A percentile compares a stretch with the other conserved stretches of the same genome.
phyloP scores from a whole-genome alignment of 2,888 invertebrate species.

The Yponomeuta cagnagella region DNA sequence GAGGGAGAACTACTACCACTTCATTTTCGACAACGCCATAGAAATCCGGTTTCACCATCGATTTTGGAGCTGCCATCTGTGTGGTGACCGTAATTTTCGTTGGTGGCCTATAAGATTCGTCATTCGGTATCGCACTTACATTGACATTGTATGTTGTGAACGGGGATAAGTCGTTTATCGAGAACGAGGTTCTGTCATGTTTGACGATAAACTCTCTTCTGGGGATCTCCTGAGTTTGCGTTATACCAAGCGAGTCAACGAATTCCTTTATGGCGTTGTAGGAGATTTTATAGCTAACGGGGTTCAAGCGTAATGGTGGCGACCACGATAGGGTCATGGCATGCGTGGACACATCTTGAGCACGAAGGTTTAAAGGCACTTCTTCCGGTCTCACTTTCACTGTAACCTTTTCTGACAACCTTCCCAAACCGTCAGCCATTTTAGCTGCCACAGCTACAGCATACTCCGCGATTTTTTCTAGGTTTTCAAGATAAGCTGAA shows the following conservation, averaged over 20 bases:
- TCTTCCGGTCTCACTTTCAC: constrained; percentile 95
- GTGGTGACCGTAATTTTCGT: constrained; percentile 96
- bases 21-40: constrained; percentile 92
- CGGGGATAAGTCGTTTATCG: constrained; percentile 91
- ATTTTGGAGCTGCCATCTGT: constrained; percentile 96
- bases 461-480: constrained; percentile 93
- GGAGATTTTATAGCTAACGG: constrained; percentile 91
- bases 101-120: constrained; percentile 89
- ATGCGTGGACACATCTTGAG: constrained; percentile 94
- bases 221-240: constrained; percentile 89
- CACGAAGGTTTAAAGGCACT: constrained; percentile 91
- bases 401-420: constrained; percentile 91
- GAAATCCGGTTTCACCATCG: constrained; percentile 96
- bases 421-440: constrained; percentile 87
- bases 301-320: constrained; percentile 91
- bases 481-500: constrained; percentile 90
- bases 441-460: constrained; percentile 92
- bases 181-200: constrained; percentile 81
- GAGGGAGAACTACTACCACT: constrained; percentile 93
- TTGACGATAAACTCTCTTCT: constrained; percentile 83
- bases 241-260: constrained; percentile 94
- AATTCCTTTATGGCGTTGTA: constrained; percentile 96
- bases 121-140: constrained; percentile 91
- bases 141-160: constrained; percentile 97
- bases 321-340: constrained; percentile 95